Conservation (phyloP, 2,888 invertebrate genomes). For the Cataglyphis altisquamis region DNA sequence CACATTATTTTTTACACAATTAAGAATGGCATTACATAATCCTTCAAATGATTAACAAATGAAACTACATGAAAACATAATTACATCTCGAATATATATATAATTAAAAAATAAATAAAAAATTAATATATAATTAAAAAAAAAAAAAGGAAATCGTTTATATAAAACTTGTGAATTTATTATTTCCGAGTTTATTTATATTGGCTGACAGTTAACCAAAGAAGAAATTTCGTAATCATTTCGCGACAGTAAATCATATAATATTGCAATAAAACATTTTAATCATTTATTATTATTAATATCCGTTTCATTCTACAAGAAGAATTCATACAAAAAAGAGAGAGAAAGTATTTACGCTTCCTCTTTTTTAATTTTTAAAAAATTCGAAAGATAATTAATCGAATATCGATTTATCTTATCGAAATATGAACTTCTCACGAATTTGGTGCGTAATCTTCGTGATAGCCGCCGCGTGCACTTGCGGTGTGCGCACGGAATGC, state of each 20-base stretch:
- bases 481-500: conserved; percentile 81
- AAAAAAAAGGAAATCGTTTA: background rate
- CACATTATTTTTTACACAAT: background rate
- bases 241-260: background rate
- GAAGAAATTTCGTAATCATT: background rate
- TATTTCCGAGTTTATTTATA: background rate
- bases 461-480: conserved; percentile 81
- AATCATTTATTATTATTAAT: background rate
- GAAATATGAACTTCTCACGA: conserved; percentile 27
- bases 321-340: background rate
- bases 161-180: background rate
- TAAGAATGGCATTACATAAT: background rate
- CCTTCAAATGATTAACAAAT: background rate
- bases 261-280: background rate
- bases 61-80: background rate
- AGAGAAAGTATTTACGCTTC: background rate
- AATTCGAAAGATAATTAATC: background rate
- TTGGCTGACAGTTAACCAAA: background rate
- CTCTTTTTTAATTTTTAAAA: background rate
- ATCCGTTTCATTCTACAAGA: background rate
- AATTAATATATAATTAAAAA: background rate
- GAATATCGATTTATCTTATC: background rate
- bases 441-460: conserved; percentile 71
- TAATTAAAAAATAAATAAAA: too few relatives aligned
- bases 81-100: background rate